These are phyloP conservation scores for Spilogale gracilis DNA, from an alignment of 2,113 vertebrate species.

Conservation along the genomic window DNA sequence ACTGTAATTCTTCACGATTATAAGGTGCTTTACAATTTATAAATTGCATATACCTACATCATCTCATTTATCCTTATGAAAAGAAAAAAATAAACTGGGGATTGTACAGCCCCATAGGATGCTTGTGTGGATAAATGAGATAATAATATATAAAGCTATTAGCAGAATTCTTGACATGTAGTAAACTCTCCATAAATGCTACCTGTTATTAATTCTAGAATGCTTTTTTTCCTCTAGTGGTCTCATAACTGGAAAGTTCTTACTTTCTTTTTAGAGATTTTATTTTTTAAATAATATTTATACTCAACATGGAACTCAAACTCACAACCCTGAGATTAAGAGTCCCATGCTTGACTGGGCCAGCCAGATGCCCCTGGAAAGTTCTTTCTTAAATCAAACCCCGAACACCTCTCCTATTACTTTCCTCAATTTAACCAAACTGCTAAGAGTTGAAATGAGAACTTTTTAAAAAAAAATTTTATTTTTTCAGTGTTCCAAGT, in stretches of 20 bases:
- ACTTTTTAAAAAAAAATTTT: not conserved
- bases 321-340: not conserved
- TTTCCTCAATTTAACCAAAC: not conserved
- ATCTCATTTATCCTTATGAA: not conserved
- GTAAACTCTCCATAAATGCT: not conserved
- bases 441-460: not conserved
- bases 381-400: not conserved
- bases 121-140: not conserved
- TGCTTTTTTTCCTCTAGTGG: rapidly evolving
- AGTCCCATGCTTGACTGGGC: not conserved
- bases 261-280: not conserved
- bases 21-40: not conserved
- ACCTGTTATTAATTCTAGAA: not conserved
- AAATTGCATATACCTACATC: not conserved
- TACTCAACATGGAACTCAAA: not conserved
- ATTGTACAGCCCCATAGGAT: not conserved
- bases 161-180: not conserved
- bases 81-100: not conserved
- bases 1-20: not conserved
- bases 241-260: not conserved
- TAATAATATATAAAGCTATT: not conserved
- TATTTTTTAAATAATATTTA: not conserved
- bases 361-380: not conserved
- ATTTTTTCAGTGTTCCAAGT: too few species aligned
- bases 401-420: not conserved